Evolutionary conservation across 2,888 invertebrate species (phyloP), one percentile per base, ranked within the genome.

Genomic region (Drosophila crucigera): DNA sequence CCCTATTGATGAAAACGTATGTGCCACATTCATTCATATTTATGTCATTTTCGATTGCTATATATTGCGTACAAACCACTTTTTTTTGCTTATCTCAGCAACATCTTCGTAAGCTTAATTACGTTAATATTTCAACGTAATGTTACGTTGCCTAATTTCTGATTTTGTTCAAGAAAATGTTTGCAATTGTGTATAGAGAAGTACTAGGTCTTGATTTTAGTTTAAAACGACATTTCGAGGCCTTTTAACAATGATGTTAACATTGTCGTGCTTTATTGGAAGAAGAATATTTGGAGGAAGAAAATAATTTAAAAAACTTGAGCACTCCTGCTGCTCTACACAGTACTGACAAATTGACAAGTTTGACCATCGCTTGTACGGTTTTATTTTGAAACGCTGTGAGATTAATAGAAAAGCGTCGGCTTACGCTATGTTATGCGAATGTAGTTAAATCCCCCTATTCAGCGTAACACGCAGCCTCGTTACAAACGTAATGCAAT

Each of bases 371-470:
- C 47, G 55, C 79, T 70, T 73, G 76, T n/a, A 25, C 56, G 69
- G 70, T 85, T 84, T 82, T 14, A 28, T 53, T 28, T 65, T 37
- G 59, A 66, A 89, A 88, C 70, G 83, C 92, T 93, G 93, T 92
- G 73, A 93, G 85, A 93, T 62, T 19, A 91, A 92, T 81, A 0
- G 67, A 70, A 16, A 70, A 86, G 91, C 92, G 91, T 91, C 83
- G 92, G 91, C 92, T 90, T 90, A 91, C 87, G 93, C 93, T 93
- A 93, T 93, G 93, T 93, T 93, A 92, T 91, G 80, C 89, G 92
- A 91, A 92, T 91, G 84, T 79, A 75, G 62, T 58, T 37, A 25
- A 33, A 55, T 63, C 56, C 52, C 54, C 68, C 73, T 80, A 80
- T 91, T 93, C 91, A 84, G 89, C 77, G 85, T 92, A 93, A 93